These are phyloP conservation scores for Tachuris rubrigastra DNA, from an alignment of 2,113 vertebrate species.

Conservation along the genomic window DNA sequence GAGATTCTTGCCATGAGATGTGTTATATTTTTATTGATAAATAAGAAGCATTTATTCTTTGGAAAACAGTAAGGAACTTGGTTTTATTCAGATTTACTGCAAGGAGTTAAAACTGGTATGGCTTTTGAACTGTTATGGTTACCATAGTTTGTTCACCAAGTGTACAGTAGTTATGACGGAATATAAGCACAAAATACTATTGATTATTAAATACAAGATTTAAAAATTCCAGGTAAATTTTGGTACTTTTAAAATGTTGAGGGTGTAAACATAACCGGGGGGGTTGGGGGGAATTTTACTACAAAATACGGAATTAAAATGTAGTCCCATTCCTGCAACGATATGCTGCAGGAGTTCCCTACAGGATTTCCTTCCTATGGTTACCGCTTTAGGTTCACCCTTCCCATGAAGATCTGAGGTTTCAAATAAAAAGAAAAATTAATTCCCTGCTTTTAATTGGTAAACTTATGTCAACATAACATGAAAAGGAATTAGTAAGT, in stretches of 20 bases:
- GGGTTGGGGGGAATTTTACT: neutral
- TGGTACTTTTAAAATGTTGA: neutral
- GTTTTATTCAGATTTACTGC: neutral
- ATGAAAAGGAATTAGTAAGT: slow-evolving; percentile 27
- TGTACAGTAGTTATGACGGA: neutral
- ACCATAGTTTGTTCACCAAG: neutral
- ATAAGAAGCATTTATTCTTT: neutral
- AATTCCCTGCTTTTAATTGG: slow-evolving; percentile 1
- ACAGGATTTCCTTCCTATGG: neutral
- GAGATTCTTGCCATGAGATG: neutral
- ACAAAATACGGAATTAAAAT: neutral
- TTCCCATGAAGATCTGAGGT: slow-evolving; percentile 1
- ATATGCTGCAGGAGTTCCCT: neutral
- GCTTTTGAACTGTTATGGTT: neutral
- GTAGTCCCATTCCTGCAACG: neutral
- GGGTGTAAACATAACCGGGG: neutral
- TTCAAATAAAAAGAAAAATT: slow-evolving; percentile 15
- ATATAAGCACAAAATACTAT: neutral
- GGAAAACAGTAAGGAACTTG: neutral
- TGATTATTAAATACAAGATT: neutral
- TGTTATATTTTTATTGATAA: neutral
- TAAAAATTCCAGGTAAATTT: neutral
- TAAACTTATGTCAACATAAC: slow-evolving; percentile 11
- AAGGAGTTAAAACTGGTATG: neutral
- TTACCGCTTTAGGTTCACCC: neutral